Base-by-base conservation (phyloP, 2,797 vertebrate species). In the Myotis vivesi region DNA sequence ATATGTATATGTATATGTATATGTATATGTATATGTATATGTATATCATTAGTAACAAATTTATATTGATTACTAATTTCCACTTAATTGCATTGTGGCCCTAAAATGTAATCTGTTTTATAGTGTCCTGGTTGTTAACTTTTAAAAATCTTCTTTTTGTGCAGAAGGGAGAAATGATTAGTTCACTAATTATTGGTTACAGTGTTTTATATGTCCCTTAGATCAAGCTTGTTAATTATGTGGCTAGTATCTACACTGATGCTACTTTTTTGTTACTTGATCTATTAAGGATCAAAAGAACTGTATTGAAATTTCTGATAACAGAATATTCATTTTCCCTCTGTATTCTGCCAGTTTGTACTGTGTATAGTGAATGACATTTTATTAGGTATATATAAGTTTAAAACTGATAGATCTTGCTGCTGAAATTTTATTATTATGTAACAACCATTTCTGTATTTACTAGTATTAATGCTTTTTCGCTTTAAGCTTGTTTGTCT, bases 211-310 rank as follows among this genome's bases (percentile, higher is more conserved):
- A 49, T 76, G 16, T 53, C 3, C 23, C 28, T 83, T 87, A 73
- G 19, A n/a, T 66, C 55, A 59, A 94, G 16, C 81, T 86, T 87
- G 23, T 92, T 91, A 79, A 87, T 84, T 92, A 71, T 69, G 12
- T 66, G 25, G 38, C 33, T 79, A 73, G 33, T 72, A 75, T 36
- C 16, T 91, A 59, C 36, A 69, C 30, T 3, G 5, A 53, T 68
- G 8, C 10, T 53, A 86, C 41, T 41, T 82, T 83, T 81, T 92
- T 86, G 44, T 33, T 71, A 36, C 17, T 53, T 33, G 5, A 51
- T 62, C 10, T 72, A 46, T 20, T 23, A 91, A 83, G 69, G 55
- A 72, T 59, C 85, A 19, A 82, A 77, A 51, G 38, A 91, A 85
- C 5, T 62, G 10, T 72, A 41, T 8, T 86, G 28, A 89, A 94